These are phyloP conservation scores for Falco punctatus DNA, from an alignment of 2,113 vertebrate species.

Conservation along the genomic window DNA sequence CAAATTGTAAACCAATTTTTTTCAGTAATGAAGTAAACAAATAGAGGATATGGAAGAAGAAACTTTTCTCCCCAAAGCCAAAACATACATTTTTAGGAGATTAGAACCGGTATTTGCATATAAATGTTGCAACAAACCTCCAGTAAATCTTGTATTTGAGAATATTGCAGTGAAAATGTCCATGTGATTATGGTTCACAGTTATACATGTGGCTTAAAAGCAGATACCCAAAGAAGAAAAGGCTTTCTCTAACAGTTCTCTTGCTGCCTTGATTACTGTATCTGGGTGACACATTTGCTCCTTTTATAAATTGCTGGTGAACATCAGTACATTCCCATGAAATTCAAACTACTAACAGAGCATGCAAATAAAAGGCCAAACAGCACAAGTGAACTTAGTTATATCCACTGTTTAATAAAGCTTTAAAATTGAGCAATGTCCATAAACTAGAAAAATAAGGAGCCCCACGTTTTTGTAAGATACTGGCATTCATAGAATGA, in stretches of 20 bases:
- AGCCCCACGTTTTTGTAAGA: rapidly evolving
- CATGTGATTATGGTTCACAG: not conserved
- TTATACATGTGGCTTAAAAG: not conserved
- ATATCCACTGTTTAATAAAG: not conserved
- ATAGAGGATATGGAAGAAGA: not conserved
- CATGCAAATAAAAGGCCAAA: not conserved
- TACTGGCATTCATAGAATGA: not conserved
- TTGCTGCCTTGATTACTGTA: not conserved
- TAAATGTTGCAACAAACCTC: not conserved
- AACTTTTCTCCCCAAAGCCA: not conserved
- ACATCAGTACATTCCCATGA: not conserved
- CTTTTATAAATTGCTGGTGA: not conserved
- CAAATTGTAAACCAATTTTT: not conserved
- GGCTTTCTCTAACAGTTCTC: not conserved
- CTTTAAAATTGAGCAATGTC: not conserved
- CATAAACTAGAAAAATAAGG: not conserved
- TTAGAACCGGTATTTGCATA: not conserved
- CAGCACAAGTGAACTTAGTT: not conserved
- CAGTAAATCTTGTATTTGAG: not conserved
- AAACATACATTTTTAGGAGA: not conserved
- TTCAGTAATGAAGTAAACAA: not conserved
- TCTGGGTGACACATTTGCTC: not conserved
- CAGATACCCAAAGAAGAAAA: not conserved
- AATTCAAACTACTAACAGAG: not conserved
- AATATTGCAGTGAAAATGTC: not conserved